Evolutionary conservation across 2,888 invertebrate species (phyloP).

Genomic region (Leucophenga montana): DNA sequence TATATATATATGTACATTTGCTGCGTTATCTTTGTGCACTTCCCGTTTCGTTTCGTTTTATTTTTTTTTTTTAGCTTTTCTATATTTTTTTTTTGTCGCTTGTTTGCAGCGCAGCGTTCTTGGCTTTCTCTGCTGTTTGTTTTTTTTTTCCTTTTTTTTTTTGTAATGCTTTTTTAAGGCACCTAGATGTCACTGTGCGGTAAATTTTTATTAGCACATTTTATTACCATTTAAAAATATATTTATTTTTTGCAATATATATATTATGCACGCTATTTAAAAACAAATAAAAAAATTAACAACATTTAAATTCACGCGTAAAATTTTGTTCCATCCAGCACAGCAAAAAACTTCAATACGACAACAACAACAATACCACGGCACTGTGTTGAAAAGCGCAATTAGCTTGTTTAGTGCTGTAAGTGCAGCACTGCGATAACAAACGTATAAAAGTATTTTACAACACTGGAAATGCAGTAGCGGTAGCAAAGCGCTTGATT

Average conservation of each 20-base stretch:
- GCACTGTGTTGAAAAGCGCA: background rate
- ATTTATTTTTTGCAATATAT: background rate
- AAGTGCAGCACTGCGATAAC: too few relatives aligned
- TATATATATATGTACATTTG: conserved; percentile 3
- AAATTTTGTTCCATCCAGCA: conserved; percentile 2
- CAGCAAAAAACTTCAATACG: conserved; percentile 9
- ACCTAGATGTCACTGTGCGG: too few relatives aligned
- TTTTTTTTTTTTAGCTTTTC: conserved; percentile 9
- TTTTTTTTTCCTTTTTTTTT: too few relatives aligned
- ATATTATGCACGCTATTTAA: conserved; percentile 10
- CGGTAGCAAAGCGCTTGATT: too few relatives aligned
- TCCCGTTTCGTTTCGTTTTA: conserved; percentile 2
- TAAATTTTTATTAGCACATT: background rate
- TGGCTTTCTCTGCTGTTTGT: background rate
- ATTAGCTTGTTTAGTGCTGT: background rate
- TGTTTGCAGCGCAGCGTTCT: conserved; percentile 2
- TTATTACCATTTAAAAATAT: conserved; percentile 22
- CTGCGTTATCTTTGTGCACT: conserved; percentile 11
- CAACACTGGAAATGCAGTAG: too few relatives aligned
- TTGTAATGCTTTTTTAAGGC: too few relatives aligned
- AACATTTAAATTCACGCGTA: conserved; percentile 16
- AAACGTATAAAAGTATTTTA: too few relatives aligned
- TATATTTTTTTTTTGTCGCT: background rate
- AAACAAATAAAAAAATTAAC: conserved; percentile 7
- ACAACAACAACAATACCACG: background rate